Evolutionary conservation across 2,113 vertebrate species (phyloP).

Genomic region (Centropus bengalensis): DNA sequence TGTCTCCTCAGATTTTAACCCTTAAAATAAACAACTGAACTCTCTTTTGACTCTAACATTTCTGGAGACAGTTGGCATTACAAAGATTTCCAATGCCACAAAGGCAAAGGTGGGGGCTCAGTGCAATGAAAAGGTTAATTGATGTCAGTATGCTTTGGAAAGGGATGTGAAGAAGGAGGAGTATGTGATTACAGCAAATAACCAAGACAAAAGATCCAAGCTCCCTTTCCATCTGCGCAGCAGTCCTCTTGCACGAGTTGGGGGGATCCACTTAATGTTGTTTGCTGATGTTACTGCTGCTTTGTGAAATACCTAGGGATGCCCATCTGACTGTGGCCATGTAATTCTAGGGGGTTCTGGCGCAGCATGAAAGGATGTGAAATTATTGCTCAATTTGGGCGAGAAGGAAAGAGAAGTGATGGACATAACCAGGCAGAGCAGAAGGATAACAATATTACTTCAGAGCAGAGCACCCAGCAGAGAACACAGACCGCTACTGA

Average conservation of each 20-base stretch:
- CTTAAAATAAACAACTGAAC: neutral
- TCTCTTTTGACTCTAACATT: neutral
- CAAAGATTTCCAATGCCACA: neutral
- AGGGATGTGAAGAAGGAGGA: conserved; percentile 6
- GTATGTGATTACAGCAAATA: neutral
- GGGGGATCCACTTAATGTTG: neutral
- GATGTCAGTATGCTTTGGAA: neutral
- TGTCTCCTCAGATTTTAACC: neutral
- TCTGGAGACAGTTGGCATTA: neutral
- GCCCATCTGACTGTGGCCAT: fast-evolving
- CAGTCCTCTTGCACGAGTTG: neutral
- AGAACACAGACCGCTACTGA: neutral
- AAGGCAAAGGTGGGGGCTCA: neutral
- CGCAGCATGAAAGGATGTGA: neutral
- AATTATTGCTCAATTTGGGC: neutral
- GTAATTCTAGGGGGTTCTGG: neutral
- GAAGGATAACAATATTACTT: neutral
- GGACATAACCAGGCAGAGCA: neutral
- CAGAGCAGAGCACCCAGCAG: neutral
- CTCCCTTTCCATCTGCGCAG: neutral
- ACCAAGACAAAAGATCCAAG: neutral
- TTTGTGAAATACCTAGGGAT: neutral
- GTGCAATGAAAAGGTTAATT: conserved; percentile 36
- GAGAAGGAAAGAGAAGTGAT: neutral
- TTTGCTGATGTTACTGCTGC: neutral